Evolutionary conservation across 2,113 vertebrate genomes (phyloP), one percentile per base, ranked within the genome.

Genomic region (Rhizomys pruinosus): DNA sequence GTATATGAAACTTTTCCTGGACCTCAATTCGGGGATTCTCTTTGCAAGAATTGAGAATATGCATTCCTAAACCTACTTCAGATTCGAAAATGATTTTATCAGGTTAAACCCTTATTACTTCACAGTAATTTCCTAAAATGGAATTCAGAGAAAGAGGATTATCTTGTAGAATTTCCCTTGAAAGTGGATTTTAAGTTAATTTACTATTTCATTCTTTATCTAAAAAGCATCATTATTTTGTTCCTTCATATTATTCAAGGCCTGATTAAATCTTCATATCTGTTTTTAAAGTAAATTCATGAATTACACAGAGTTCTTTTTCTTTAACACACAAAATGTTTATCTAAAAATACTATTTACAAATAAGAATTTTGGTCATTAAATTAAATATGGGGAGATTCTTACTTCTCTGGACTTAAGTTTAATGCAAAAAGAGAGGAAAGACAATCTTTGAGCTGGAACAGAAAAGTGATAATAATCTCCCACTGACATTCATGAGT

Each of bases 401-500:
- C 81, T 86, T 73, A 23, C 7, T 68, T 52, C 59, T 23, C 4
- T 61, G n/a, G 7, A 68, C 7, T 84, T 92, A 17, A 85, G 57
- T 69, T 87, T 80, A 59, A 12, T 81, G 34, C 68, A 92, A 84
- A 96, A 25, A 87, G 11, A 64, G 13, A 73, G 13, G 22, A 76
- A 84, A 92, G 17, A 74, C 11, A 94, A 78, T 69, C 8, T 87
- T 86, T 59, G 89, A 42, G 15, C 16, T 89, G 86, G 20, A 17
- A 92, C 2, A 68, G 0, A 1, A 34, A 90, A 66, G 5, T 64
- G 19, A 74, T 72, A 15, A 79, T 64, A 69, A 93, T 37, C 92
- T 79, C 44, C n/a, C 89, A 90, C 84, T 84, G 86, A 74, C 5
- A 80, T 90, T 25, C 2, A 52, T 17, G 34, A 92, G 4, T 42